These are phyloP conservation scores for Drosophila lowei DNA, from an alignment of 1,140 invertebrate genomes.

Conservation along the genomic window DNA sequence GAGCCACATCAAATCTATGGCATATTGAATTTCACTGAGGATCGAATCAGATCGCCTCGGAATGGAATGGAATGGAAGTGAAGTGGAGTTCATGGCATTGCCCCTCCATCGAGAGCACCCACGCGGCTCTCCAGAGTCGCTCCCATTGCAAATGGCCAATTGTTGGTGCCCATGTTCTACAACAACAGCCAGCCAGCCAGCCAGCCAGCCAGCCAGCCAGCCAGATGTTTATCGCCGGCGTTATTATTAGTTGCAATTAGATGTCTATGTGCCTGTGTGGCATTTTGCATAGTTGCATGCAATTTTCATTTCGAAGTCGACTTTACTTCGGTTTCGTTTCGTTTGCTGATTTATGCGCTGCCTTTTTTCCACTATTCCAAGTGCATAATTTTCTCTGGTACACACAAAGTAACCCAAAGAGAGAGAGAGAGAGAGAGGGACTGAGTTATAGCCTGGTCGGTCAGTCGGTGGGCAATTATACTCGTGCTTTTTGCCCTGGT, in stretches of 20 bases:
- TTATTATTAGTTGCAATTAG: slow-evolving; percentile 82
- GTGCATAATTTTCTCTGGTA: slow-evolving; percentile 43
- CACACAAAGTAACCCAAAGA: too few species aligned
- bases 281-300: slow-evolving; percentile 70
- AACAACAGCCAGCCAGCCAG: too few species aligned
- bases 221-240: slow-evolving; percentile 65
- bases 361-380: slow-evolving; percentile 16
- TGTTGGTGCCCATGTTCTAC: slow-evolving; percentile 51
- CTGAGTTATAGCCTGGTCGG: slow-evolving; percentile 40
- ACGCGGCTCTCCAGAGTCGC: slow-evolving; percentile 45
- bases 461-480: slow-evolving; percentile 40
- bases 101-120: slow-evolving; percentile 12
- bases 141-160: slow-evolving; percentile 57
- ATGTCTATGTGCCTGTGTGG: slow-evolving; percentile 66
- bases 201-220: too few species aligned
- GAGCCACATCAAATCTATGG: slow-evolving; percentile 44
- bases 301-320: slow-evolving; percentile 40
- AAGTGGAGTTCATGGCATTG: slow-evolving; percentile 43
- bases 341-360: slow-evolving; percentile 55
- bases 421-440: slow-evolving; percentile 11
- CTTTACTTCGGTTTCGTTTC: slow-evolving; percentile 17
- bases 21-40: slow-evolving; percentile 67
- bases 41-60: slow-evolving; percentile 10
- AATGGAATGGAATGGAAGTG: too few species aligned
- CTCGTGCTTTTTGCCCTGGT: slow-evolving; percentile 30